phyloP scores from a whole-genome alignment of 2,888 invertebrate species.

The Spatulosminthurus flaviceps region DNA sequence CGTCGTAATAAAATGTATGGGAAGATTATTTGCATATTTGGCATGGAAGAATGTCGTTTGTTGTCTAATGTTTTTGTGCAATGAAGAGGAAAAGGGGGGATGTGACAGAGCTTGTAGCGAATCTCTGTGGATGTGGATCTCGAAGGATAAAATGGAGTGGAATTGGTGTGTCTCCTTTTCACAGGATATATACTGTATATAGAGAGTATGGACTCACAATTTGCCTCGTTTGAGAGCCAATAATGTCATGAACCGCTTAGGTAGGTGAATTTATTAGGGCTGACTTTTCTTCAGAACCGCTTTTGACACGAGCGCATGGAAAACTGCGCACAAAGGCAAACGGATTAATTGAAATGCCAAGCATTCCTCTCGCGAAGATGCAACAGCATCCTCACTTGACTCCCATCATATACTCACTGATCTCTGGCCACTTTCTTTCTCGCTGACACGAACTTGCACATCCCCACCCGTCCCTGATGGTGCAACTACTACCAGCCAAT shows the following conservation, averaged over 20 bases:
- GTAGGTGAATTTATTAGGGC: constrained; percentile 58
- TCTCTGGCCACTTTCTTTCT: constrained; percentile 38
- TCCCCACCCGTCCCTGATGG: neutral
- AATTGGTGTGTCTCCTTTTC: constrained; percentile 25
- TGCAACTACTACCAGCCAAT: constrained; percentile 4
- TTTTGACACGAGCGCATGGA: constrained; percentile 55
- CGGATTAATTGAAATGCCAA: constrained; percentile 65
- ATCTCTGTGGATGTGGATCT: constrained; percentile 18
- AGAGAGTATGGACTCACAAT: constrained; percentile 50
- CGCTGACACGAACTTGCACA: constrained; percentile 10
- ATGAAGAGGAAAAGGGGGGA: constrained; percentile 41
- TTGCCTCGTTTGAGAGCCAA: constrained; percentile 56
- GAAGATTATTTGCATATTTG: constrained; percentile 55
- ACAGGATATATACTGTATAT: constrained; percentile 18
- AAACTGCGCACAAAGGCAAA: constrained; percentile 57
- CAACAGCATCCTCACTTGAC: constrained; percentile 54
- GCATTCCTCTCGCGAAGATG: constrained; percentile 62
- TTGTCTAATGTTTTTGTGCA: constrained; percentile 48
- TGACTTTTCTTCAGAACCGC: constrained; percentile 50
- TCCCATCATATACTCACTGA: constrained; percentile 40
- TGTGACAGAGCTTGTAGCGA: constrained; percentile 12
- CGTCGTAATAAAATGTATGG: constrained; percentile 55
- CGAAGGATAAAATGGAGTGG: constrained; percentile 37
- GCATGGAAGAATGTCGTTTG: constrained; percentile 51
- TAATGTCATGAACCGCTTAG: constrained; percentile 59